Conservation (phyloP, 2,113 vertebrate species). For the Albula goreensis region DNA sequence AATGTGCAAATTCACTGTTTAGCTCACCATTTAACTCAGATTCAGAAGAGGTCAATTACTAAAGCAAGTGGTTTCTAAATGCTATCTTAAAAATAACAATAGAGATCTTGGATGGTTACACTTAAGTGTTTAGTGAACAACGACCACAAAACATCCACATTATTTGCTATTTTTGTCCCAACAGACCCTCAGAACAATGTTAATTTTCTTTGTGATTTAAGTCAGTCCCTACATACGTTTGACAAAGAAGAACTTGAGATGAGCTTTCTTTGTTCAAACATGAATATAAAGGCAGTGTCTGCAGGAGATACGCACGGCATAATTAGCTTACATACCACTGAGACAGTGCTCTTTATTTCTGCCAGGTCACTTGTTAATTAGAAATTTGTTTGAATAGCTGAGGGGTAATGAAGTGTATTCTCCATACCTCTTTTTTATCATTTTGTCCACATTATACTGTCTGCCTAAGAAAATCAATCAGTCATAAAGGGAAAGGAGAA, state of each 20-base stretch:
- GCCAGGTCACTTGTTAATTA: conserved; percentile 7
- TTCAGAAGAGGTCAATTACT: too few relatives aligned
- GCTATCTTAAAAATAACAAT: too few relatives aligned
- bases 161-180: neutral
- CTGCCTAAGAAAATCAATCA: conserved; percentile 5
- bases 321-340: conserved; percentile 9
- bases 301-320: neutral
- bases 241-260: neutral
- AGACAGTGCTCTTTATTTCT: conserved; percentile 2
- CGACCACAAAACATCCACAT: neutral
- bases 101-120: too few relatives aligned
- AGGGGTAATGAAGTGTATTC: conserved; percentile 7
- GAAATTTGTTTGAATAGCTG: conserved; percentile 11
- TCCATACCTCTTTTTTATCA: neutral
- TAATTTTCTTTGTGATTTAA: neutral
- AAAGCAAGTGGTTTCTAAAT: too few relatives aligned
- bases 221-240: neutral
- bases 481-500: neutral
- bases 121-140: neutral
- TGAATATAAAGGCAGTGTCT: conserved; percentile 4
- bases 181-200: neutral
- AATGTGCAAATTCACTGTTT: too few relatives aligned
- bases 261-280: neutral
- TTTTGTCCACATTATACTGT: neutral
- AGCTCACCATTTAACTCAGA: too few relatives aligned